Evolutionary conservation across 1,140 invertebrate species (phyloP).

Genomic region (Bradynema listronoti): DNA sequence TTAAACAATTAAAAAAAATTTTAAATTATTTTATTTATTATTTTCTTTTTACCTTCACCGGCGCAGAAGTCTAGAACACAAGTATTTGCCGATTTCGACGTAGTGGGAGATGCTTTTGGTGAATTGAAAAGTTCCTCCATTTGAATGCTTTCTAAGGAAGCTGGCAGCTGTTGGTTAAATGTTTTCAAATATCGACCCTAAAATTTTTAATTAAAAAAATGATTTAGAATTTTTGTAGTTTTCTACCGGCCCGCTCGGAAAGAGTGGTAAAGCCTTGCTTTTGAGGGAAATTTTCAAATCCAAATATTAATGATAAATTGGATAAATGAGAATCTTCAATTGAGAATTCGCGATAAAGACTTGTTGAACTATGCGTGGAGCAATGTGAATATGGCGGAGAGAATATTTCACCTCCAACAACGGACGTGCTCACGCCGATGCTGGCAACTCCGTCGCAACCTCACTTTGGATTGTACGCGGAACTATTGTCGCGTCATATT

Average conservation of each 20-base stretch:
- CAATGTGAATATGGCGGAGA: slow-evolving; percentile 9
- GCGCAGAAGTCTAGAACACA: too few species aligned
- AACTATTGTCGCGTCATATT: too few species aligned
- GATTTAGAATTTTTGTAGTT: not conserved
- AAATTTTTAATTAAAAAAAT: not conserved
- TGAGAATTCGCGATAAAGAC: slow-evolving; percentile 2
- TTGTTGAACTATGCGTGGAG: slow-evolving; percentile 7
- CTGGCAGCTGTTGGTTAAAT: not conserved
- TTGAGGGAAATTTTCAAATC: not conserved
- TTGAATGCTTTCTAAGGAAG: slow-evolving; percentile 7
- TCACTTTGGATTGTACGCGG: too few species aligned
- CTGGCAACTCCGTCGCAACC: too few species aligned
- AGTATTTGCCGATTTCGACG: too few species aligned
- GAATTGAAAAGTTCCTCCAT: slow-evolving; percentile 13
- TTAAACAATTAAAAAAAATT: too few species aligned
- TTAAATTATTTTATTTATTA: too few species aligned
- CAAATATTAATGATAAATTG: not conserved
- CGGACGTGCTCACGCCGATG: too few species aligned
- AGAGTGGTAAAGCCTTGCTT: not conserved
- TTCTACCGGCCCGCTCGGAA: not conserved
- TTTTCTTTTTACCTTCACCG: too few species aligned
- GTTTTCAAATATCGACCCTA: slow-evolving; percentile 1
- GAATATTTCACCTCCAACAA: not conserved
- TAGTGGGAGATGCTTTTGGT: not conserved
- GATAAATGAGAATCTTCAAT: not conserved